Conservation (phyloP, 2,888 invertebrate genomes). For the Pseudococcus longispinus region DNA sequence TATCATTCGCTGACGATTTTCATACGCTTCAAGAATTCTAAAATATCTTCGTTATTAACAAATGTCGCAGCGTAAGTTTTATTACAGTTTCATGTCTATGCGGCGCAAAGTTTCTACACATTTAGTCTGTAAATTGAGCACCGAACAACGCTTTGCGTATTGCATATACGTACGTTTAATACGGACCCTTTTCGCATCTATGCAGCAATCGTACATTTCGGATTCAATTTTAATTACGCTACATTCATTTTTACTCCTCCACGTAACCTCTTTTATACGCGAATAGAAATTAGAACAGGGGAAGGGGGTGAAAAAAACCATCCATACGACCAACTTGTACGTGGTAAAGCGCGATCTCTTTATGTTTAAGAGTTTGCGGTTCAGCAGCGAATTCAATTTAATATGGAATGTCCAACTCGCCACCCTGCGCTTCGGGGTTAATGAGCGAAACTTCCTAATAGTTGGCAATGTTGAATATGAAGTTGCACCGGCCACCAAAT, state of each 20-base stretch:
- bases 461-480: conserved; percentile 20
- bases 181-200: conserved; percentile 12
- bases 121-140: conserved; percentile 28
- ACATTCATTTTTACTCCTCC: conserved; percentile 24
- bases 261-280: neutral
- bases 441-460: neutral
- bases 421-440: neutral
- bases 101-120: conserved; percentile 22
- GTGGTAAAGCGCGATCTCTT: neutral
- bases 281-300: neutral
- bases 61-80: conserved; percentile 43
- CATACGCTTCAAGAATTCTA: conserved; percentile 43
- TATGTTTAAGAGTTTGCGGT: neutral
- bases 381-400: conserved; percentile 14
- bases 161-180: neutral
- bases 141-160: conserved; percentile 15
- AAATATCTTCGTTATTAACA: conserved; percentile 45
- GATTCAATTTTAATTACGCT: conserved; percentile 36
- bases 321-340: too few relatives aligned
- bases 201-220: conserved; percentile 6
- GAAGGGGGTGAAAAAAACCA: neutral
- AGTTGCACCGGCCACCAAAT: neutral
- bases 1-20: conserved; percentile 40
- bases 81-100: conserved; percentile 41
- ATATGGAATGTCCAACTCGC: conserved; percentile 38